Evolutionary conservation across 2,888 invertebrate genomes (phyloP), one percentile per base, ranked within the genome.

Genomic region (Heteropelma amictum): DNA sequence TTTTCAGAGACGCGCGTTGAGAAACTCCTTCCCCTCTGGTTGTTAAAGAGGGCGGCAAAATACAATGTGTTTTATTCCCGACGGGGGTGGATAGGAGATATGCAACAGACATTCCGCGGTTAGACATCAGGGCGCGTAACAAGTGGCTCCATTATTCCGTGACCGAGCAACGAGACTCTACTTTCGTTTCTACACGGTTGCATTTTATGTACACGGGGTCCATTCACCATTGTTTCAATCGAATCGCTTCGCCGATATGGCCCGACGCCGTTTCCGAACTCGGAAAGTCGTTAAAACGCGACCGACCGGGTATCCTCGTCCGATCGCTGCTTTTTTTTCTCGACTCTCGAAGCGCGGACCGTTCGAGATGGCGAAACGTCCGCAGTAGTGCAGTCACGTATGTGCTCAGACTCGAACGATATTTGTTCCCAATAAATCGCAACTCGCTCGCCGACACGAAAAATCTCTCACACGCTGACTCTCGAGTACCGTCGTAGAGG

Each of bases 111-210:
- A 35, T 61, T 23, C 40, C 38, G 53, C 53, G 60, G 69, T 65
- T 76, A 65, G 71, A 68, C 56, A 58, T 58, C 65, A 77, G 65
- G 72, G 76, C 77, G 82, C 77, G 84, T 84, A 84, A 84, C 84
- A 84, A 84, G 84, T 84, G 84, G 84, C 85, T 77, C 77, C 79
- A 61, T 78, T 78, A 75, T 78, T 78, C 67, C 67, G 74, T 63
- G 77, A 72, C 70, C 70, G 54, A 64, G 60, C 61, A 56, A 63
- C 65, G 38, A n/a, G n/a, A 49, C 35, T 68, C 49, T 49, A 40
- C 75, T 53, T 63, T 64, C 51, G 54, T 68, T 64, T 68, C 35
- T 45, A 51, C 51, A 47, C 68, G 42, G 40, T 54, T 35, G 35
- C 49, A 56, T 71, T 76, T 68, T 51, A 70, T 51, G 45, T 38